phyloP scores from a whole-genome alignment of 2,797 vertebrate genomes.

The Luscinia luscinia region DNA sequence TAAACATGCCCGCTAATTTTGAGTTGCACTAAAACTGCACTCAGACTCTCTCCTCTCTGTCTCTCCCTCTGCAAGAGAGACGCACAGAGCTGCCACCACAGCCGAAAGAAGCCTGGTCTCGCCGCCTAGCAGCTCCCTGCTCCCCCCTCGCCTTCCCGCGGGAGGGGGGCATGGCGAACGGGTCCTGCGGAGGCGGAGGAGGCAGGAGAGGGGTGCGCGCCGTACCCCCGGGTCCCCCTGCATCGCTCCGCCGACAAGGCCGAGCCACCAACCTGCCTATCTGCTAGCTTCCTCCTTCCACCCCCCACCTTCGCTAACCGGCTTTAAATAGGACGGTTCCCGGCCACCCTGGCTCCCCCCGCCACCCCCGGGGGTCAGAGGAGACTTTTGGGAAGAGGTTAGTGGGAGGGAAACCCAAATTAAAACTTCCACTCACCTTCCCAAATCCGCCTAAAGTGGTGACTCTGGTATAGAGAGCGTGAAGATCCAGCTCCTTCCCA shows the following conservation, averaged over 20 bases:
- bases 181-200: background rate
- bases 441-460: constrained; percentile 98
- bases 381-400: constrained; percentile 79
- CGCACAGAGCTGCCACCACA: constrained; percentile 32
- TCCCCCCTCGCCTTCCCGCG: background rate
- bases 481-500: constrained; percentile 98
- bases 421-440: constrained; percentile 96
- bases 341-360: constrained; percentile 65
- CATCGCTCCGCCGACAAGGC: constrained; percentile 70
- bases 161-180: background rate
- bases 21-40: constrained; percentile 92
- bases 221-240: constrained; percentile 73
- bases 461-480: constrained; percentile 97
- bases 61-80: constrained; percentile 45
- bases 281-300: constrained; percentile 71
- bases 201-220: background rate
- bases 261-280: constrained; percentile 72
- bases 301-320: constrained; percentile 67
- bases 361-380: constrained; percentile 71
- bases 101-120: constrained; percentile 42
- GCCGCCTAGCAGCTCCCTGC: background rate
- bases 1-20: constrained; percentile 96
- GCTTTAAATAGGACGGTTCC: constrained; percentile 67
- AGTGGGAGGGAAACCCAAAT: constrained; percentile 83
- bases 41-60: constrained; percentile 78